phyloP scores from a whole-genome alignment of 23 tunicate species.

The Trididemnum miniatum region DNA sequence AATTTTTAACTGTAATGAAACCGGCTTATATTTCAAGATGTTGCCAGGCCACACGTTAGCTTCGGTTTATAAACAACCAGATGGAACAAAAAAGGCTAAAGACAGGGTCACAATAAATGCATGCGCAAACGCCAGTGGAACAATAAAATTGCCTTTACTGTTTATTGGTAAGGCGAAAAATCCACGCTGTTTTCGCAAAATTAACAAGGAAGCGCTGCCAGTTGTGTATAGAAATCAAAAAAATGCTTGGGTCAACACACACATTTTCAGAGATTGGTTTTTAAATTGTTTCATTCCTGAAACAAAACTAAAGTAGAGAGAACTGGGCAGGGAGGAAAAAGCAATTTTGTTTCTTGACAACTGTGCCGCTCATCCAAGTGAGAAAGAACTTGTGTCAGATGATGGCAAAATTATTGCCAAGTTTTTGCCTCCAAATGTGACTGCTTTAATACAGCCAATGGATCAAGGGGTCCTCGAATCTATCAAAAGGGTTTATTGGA shows the following conservation, averaged over 20 bases:
- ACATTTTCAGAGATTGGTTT: not conserved
- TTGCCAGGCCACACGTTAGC: too few species aligned
- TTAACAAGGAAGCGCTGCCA: not conserved
- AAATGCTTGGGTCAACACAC: not conserved
- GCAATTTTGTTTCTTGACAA: slow-evolving; percentile 4
- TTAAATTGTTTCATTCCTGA: not conserved
- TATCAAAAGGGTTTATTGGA: not conserved
- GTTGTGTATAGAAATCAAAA: slow-evolving; percentile 11
- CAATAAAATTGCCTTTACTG: too few species aligned
- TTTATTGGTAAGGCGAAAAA: too few species aligned
- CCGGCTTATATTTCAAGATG: too few species aligned
- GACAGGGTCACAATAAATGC: too few species aligned
- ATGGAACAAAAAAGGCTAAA: too few species aligned
- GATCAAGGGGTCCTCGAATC: slow-evolving; percentile 8
- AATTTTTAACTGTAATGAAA: too few species aligned
- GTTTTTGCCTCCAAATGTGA: slow-evolving; percentile 16
- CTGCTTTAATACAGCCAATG: not conserved
- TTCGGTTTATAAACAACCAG: too few species aligned
- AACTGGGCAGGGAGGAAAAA: not conserved
- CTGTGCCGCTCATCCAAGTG: not conserved
- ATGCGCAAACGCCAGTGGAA: too few species aligned
- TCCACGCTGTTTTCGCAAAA: too few species aligned
- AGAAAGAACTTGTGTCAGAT: not conserved
- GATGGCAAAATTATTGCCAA: too few species aligned
- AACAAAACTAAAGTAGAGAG: not conserved